Evolutionary conservation across 2,888 invertebrate genomes (phyloP).

Genomic region (Unio pictorum): DNA sequence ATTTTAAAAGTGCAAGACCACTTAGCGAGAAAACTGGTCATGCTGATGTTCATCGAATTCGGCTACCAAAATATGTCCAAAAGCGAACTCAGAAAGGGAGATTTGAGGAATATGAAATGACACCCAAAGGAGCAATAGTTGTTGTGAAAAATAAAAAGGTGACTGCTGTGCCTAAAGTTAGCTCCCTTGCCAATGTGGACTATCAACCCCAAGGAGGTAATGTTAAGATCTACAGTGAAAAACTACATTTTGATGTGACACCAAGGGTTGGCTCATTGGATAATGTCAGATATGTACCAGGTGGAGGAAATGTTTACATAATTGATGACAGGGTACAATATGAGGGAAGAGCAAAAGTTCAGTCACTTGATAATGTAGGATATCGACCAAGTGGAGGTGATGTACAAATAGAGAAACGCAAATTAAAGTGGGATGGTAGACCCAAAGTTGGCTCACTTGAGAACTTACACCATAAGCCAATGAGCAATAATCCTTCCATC

Average conservation of each 20-base stretch:
- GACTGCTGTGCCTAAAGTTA: slow-evolving; percentile 40
- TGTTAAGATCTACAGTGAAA: slow-evolving; percentile 21
- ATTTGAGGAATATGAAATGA: slow-evolving; percentile 82
- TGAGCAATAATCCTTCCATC: slow-evolving; percentile 40
- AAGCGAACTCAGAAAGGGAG: too few relatives aligned
- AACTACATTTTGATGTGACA: slow-evolving; percentile 19
- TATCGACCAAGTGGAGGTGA: slow-evolving; percentile 80
- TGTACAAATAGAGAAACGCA: slow-evolving; percentile 35
- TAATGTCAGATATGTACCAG: slow-evolving; percentile 35
- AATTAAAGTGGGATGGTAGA: slow-evolving; percentile 42
- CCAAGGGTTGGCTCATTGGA: slow-evolving; percentile 49
- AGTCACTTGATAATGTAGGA: slow-evolving; percentile 88
- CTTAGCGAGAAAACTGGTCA: too few relatives aligned
- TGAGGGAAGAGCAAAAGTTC: slow-evolving; percentile 87
- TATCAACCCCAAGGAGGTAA: slow-evolving; percentile 37
- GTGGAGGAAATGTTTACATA: slow-evolving; percentile 38
- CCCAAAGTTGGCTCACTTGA: slow-evolving; percentile 50
- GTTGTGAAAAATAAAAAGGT: slow-evolving; percentile 34
- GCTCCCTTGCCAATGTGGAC: slow-evolving; percentile 50
- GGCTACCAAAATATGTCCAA: too few relatives aligned
- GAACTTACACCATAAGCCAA: slow-evolving; percentile 44
- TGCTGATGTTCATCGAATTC: too few relatives aligned
- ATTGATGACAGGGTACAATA: slow-evolving; percentile 40
- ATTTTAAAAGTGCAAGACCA: too few relatives aligned
- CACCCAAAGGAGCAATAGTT: slow-evolving; percentile 76